These are phyloP conservation scores for Chironomus tentans DNA, from an alignment of 2,888 invertebrate genomes.

Conservation along the genomic window DNA sequence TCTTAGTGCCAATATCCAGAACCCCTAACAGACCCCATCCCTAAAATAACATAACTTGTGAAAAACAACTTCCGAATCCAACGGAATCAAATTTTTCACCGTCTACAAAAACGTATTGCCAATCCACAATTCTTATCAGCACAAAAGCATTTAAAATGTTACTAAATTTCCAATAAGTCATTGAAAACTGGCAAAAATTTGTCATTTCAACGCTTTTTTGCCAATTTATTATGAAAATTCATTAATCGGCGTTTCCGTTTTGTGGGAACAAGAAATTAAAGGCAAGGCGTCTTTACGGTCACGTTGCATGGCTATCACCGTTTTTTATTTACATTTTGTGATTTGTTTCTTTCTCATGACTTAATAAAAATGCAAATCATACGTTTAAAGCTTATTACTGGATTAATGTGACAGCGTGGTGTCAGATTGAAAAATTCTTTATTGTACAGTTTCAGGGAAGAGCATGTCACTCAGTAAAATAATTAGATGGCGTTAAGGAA, in stretches of 20 bases:
- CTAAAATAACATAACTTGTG: too few relatives aligned
- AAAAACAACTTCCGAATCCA: too few relatives aligned
- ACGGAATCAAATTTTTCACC: too few relatives aligned
- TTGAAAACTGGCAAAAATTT: not conserved
- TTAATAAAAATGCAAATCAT: not conserved
- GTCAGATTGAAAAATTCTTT: not conserved
- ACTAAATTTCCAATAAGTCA: not conserved
- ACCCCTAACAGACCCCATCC: too few relatives aligned
- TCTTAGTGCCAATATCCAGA: too few relatives aligned
- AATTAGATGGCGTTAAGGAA: constrained; percentile 5
- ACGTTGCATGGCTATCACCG: not conserved
- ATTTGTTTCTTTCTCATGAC: not conserved
- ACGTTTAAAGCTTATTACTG: not conserved
- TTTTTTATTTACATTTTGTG: not conserved
- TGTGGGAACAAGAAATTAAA: not conserved
- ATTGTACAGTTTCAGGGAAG: not conserved
- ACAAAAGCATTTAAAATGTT: not conserved
- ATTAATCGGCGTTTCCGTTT: not conserved
- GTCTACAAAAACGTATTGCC: too few relatives aligned
- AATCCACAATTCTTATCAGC: too few relatives aligned
- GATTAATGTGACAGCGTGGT: not conserved
- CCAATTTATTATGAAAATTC: not conserved
- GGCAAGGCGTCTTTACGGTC: not conserved
- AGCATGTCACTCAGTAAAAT: not conserved
- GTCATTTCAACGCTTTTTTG: not conserved